Evolutionary conservation across 1,140 invertebrate genomes (phyloP).

Genomic region (Ptiloglossa arizonensis): DNA sequence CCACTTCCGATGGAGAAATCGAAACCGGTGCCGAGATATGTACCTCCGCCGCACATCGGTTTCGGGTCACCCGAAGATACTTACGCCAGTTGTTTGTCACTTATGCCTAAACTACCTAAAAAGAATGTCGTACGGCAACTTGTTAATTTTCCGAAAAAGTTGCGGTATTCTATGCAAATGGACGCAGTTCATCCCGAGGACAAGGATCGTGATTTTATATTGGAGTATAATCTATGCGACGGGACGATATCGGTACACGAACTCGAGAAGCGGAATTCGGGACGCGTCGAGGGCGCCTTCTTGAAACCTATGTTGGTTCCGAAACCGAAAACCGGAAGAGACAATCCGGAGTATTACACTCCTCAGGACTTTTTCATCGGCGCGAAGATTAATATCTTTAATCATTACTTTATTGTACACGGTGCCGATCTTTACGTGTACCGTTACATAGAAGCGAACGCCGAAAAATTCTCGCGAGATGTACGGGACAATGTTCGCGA

Average conservation of each 20-base stretch:
- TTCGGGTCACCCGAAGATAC: constrained; percentile 86
- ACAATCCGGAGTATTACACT: constrained; percentile 85
- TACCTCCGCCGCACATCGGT: constrained; percentile 42
- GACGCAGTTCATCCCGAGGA: constrained; percentile 87
- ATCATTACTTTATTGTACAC: constrained; percentile 86
- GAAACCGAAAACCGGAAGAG: constrained; percentile 85
- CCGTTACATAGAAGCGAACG: constrained; percentile 87
- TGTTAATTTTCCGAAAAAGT: constrained; percentile 84
- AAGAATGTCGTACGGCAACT: constrained; percentile 86
- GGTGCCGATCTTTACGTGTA: constrained; percentile 87
- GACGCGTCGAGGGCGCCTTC: constrained; percentile 87
- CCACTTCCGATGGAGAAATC: constrained; percentile 16
- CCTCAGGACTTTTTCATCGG: constrained; percentile 87
- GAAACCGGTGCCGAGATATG: background rate
- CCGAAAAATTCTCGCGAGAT: constrained; percentile 85
- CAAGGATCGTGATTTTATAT: constrained; percentile 84
- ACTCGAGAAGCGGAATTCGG: constrained; percentile 85
- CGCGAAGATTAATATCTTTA: constrained; percentile 84
- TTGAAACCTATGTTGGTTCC: constrained; percentile 86
- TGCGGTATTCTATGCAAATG: constrained; percentile 86
- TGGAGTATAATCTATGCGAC: constrained; percentile 86
- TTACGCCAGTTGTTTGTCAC: constrained; percentile 85
- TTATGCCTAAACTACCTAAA: constrained; percentile 87
- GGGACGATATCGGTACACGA: constrained; percentile 85
- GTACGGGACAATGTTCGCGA: constrained; percentile 84